Evolutionary conservation across 2,797 vertebrate species (phyloP), one percentile per base, ranked within the genome.

Genomic region (Lepilemur ruficaudatus): DNA sequence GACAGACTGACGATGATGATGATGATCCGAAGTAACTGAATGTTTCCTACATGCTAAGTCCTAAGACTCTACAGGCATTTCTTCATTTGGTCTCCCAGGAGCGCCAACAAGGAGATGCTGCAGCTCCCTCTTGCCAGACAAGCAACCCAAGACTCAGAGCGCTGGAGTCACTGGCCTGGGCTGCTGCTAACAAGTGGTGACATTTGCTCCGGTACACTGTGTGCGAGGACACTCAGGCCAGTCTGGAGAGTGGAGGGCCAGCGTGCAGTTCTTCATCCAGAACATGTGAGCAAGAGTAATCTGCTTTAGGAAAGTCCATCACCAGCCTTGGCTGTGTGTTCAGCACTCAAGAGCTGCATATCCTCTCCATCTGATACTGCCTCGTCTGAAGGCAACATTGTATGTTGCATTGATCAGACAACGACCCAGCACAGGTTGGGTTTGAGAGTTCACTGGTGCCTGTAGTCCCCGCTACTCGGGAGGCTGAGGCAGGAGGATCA

Each of bases 401-500:
- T 1, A 0, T 4, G 9, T 0, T 1, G 65, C 46, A 20, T 4
- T 25, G 32, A 3, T 43, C 4, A 73, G 46, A 48, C 13, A 32
- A 43, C 1, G 25, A 25, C 57, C 6, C n/a, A 6, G 38, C 46
- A 12, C 78, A 20, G 67, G 23, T 2, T 2, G 67, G 55, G 18
- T 18, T 38, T 59, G 28, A 17, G 52, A 28, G 63, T 65, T 65
- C 63, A 65, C 32, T n/a, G 32, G 15, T 17, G 14, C 63, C 63
- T n/a, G 15, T 4, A n/a, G 7, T 65, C 63, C 63, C 63, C n/a
- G 15, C 15, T 65, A n/a, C 63, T 18, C 7, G 15, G 63, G 63
- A 65, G 15, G 32, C 63, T 65, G 63, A 65, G 63, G 63, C 63
- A n/a, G 17, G 17, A 65, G 32, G 63, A 65, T n/a, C 32, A 4